These are phyloP conservation scores for Xyrauchen texanus DNA, from an alignment of 2,113 vertebrate genomes.

Conservation along the genomic window DNA sequence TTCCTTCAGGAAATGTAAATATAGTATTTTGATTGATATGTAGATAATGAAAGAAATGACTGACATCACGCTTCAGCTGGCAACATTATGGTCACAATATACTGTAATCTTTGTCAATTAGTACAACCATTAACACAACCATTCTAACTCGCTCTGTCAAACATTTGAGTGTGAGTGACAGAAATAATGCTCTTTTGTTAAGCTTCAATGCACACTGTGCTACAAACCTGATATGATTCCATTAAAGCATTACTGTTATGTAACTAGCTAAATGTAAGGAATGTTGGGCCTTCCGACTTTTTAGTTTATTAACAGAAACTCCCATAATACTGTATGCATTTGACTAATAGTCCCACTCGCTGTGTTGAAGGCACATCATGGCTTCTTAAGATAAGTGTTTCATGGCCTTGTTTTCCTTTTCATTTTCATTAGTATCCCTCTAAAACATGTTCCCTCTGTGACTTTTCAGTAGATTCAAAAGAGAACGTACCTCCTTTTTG, in stretches of 20 bases:
- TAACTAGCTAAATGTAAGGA: not conserved
- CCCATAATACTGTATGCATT: conserved; percentile 18
- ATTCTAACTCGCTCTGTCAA: conserved; percentile 24
- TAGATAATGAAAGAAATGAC: not conserved
- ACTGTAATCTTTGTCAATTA: conserved; percentile 21
- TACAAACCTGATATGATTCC: conserved; percentile 13
- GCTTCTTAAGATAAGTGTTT: conserved; percentile 46
- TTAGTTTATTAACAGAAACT: conserved; percentile 12
- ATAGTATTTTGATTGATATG: too few relatives aligned
- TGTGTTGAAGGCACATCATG: conserved; percentile 44
- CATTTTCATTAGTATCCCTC: conserved; percentile 15
- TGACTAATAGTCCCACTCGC: conserved; percentile 32
- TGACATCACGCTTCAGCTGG: not conserved
- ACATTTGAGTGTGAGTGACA: conserved; percentile 26
- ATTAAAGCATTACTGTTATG: not conserved
- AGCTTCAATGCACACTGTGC: not conserved
- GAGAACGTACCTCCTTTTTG: conserved; percentile 15
- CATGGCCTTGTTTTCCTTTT: conserved; percentile 21
- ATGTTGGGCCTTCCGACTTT: not conserved
- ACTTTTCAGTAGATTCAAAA: conserved; percentile 53
- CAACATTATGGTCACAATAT: conserved; percentile 14
- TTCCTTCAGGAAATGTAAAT: conserved; percentile 5
- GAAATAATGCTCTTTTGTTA: conserved; percentile 1
- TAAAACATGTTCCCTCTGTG: conserved; percentile 37
- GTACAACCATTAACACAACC: not conserved